Conservation (phyloP, 1,140 invertebrate species). For the Drosophila sturtevanti region DNA sequence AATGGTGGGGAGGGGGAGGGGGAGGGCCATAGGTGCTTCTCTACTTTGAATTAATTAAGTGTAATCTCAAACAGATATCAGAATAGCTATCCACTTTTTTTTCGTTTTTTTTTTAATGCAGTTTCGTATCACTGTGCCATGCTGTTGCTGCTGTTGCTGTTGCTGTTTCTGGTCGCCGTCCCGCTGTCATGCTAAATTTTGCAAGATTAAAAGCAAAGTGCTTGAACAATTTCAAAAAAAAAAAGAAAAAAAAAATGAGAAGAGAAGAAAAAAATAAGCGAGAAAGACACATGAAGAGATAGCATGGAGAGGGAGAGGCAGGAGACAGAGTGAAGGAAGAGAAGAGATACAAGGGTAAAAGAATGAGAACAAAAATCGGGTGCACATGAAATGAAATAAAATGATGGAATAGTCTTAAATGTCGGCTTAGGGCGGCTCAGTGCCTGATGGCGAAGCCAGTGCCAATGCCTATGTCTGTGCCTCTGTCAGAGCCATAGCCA, state of each 20-base stretch:
- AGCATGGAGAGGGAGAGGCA: background rate
- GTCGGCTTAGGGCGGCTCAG: conserved; percentile 57
- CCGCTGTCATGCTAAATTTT: conserved; percentile 47
- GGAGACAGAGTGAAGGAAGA: background rate
- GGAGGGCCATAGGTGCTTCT: no score
- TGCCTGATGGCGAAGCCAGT: conserved; percentile 6
- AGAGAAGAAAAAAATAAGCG: no score
- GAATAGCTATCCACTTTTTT: no score
- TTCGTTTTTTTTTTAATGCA: no score
- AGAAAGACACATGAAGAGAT: conserved; percentile 11
- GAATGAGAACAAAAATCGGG: conserved; percentile 32
- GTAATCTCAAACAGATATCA: background rate
- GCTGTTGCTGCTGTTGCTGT: conserved; percentile 33
- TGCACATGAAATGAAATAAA: conserved; percentile 57
- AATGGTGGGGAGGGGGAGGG: no score
- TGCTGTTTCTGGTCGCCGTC: conserved; percentile 18
- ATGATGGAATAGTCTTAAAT: conserved; percentile 64
- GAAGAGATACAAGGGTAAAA: background rate
- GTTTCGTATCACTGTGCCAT: conserved; percentile 26
- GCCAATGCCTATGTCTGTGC: no score
- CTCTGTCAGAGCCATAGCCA: background rate
- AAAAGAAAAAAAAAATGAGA: conserved; percentile 23
- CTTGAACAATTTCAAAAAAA: conserved; percentile 43
- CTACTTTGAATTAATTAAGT: background rate
- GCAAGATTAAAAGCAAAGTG: conserved; percentile 59